Evolutionary conservation across 2,888 invertebrate genomes (phyloP).

Genomic region (Himalopsyche kuldschensis): DNA sequence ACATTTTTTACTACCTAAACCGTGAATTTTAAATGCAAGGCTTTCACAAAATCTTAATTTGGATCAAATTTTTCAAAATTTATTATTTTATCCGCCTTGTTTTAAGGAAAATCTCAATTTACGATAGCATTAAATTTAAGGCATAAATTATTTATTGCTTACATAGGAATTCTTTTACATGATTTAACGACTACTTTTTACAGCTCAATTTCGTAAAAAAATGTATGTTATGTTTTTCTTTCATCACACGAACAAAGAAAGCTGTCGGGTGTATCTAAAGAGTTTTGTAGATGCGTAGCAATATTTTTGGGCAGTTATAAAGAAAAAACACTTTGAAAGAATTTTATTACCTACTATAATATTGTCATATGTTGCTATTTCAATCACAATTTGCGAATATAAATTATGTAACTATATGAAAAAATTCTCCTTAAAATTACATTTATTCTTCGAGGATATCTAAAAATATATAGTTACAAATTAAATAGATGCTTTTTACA

Average conservation of each 20-base stretch:
- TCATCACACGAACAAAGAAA: neutral
- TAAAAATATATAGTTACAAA: too few relatives aligned
- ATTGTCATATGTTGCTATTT: too few relatives aligned
- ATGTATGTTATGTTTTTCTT: neutral
- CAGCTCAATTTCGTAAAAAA: neutral
- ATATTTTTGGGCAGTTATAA: neutral
- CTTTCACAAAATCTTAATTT: neutral
- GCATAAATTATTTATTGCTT: neutral
- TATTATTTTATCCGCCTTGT: neutral
- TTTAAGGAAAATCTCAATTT: neutral
- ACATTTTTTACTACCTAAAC: neutral
- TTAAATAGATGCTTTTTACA: too few relatives aligned
- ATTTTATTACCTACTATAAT: neutral
- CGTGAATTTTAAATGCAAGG: neutral
- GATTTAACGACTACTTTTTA: neutral
- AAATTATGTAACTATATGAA: too few relatives aligned
- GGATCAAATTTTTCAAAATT: neutral
- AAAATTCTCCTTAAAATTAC: too few relatives aligned
- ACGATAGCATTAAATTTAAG: neutral
- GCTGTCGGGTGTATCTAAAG: neutral
- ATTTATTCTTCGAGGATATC: too few relatives aligned
- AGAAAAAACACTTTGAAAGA: neutral
- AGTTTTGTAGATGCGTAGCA: neutral
- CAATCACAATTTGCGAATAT: too few relatives aligned
- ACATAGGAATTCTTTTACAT: slow-evolving; percentile 1